Evolutionary conservation across 2,888 invertebrate species (phyloP).

Genomic region (Cosmia trapezina): DNA sequence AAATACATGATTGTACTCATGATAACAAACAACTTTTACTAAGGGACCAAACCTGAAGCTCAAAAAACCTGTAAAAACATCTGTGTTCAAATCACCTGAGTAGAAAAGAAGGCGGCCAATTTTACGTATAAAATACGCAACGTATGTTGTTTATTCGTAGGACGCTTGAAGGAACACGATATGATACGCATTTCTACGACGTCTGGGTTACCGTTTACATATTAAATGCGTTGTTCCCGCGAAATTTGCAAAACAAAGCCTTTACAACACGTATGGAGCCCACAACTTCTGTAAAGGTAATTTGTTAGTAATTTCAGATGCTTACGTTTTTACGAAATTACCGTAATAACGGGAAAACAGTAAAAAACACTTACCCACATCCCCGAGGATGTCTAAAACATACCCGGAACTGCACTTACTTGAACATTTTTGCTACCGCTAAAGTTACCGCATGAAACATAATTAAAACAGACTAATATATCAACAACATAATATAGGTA

Average conservation of each 20-base stretch:
- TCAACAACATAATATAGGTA: too few species aligned
- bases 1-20: too few species aligned
- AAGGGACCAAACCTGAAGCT: too few species aligned
- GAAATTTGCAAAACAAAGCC: constrained; percentile 5
- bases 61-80: background rate
- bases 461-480: too few species aligned
- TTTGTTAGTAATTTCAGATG: constrained; percentile 5
- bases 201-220: background rate
- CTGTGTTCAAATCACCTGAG: background rate
- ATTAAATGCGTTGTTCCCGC: background rate
- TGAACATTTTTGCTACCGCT: background rate
- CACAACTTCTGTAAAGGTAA: background rate
- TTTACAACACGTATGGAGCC: constrained; percentile 2
- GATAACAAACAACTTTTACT: too few species aligned
- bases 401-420: constrained; percentile 6
- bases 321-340: constrained; percentile 12
- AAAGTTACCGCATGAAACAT: background rate
- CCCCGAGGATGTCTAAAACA: background rate
- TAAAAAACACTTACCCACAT: constrained; percentile 27
- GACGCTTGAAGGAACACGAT: constrained; percentile 1
- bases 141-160: constrained; percentile 15
- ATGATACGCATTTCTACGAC: background rate
- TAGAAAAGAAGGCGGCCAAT: background rate
- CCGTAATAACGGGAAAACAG: constrained; percentile 9
- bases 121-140: constrained; percentile 17